Percentiles rank a stretch among this genome's conserved stretches.
Conservation (phyloP, 2,113 vertebrate species). For the Planiliza haematocheilus region DNA sequence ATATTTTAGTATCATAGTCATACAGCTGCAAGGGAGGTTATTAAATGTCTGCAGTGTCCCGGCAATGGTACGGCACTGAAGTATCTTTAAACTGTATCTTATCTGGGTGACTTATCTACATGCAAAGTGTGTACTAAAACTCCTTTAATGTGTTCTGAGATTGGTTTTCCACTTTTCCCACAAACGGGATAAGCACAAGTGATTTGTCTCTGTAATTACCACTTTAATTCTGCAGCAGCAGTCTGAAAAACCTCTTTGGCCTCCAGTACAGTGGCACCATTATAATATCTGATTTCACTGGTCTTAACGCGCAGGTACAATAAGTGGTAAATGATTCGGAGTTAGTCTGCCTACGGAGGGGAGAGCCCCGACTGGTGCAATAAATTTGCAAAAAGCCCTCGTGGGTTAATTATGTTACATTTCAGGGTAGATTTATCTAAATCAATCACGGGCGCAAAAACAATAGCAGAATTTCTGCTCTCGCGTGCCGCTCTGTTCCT, state of each 20-base stretch:
- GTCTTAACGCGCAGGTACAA: constrained; percentile 58
- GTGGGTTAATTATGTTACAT: constrained; percentile 68
- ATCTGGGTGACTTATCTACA: constrained; percentile 12
- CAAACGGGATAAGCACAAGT: constrained; percentile 66
- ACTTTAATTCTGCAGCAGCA: constrained; percentile 53
- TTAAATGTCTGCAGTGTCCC: not conserved
- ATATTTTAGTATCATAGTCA: not conserved
- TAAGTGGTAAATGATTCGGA: constrained; percentile 68
- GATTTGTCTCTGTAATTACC: constrained; percentile 77
- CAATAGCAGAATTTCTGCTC: constrained; percentile 24
- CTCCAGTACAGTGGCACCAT: constrained; percentile 49
- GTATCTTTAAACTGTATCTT: not conserved
- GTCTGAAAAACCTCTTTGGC: constrained; percentile 57
- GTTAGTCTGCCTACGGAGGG: constrained; percentile 45
- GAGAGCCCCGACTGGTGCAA: constrained; percentile 22
- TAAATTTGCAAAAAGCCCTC: constrained; percentile 43
- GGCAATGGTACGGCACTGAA: not conserved
- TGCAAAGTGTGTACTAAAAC: constrained; percentile 23
- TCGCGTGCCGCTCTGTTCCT: constrained; percentile 5
- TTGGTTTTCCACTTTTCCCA: constrained; percentile 62
- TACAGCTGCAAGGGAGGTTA: not conserved
- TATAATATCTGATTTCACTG: constrained; percentile 66
- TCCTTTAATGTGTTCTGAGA: constrained; percentile 62
- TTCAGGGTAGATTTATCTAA: constrained; percentile 63
- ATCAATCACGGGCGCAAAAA: constrained; percentile 57